Evolutionary conservation across 2,888 invertebrate species (phyloP).

Genomic region (Yponomeuta plumbellus): DNA sequence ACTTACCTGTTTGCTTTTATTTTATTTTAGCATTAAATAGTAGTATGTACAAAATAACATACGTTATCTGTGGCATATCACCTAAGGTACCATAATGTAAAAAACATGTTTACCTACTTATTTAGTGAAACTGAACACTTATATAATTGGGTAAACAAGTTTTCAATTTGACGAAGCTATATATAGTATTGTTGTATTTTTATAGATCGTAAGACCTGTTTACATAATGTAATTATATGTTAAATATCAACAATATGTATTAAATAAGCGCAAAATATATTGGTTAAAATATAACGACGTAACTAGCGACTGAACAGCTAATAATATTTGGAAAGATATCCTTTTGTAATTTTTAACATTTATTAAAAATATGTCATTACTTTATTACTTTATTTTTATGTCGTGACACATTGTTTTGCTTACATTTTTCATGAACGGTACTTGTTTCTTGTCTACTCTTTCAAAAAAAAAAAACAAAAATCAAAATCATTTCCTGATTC

Average conservation of each 20-base stretch:
- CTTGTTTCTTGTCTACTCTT: background rate
- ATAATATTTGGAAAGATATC: background rate
- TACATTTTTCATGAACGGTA: background rate
- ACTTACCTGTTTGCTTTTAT: too few relatives aligned
- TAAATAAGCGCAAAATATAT: slow-evolving; percentile 7
- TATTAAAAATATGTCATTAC: background rate
- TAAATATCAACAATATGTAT: slow-evolving; percentile 25
- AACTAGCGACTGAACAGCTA: slow-evolving; percentile 10
- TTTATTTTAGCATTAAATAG: too few relatives aligned
- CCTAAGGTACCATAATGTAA: slow-evolving; percentile 43
- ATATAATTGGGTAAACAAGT: background rate
- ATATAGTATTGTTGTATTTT: slow-evolving; percentile 64
- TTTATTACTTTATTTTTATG: background rate
- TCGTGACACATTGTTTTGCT: background rate
- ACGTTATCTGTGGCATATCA: slow-evolving; percentile 65
- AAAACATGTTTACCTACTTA: slow-evolving; percentile 22
- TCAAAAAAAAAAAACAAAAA: too few relatives aligned
- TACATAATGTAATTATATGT: slow-evolving; percentile 37
- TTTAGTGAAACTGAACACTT: background rate
- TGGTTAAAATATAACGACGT: background rate
- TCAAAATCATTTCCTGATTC: slow-evolving; percentile 22
- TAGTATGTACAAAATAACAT: slow-evolving; percentile 38
- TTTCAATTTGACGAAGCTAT: background rate
- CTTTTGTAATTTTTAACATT: background rate
- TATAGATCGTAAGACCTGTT: slow-evolving; percentile 65